These are phyloP conservation scores for Nymphalis urticae DNA, from an alignment of 2,888 invertebrate species.

Conservation along the genomic window DNA sequence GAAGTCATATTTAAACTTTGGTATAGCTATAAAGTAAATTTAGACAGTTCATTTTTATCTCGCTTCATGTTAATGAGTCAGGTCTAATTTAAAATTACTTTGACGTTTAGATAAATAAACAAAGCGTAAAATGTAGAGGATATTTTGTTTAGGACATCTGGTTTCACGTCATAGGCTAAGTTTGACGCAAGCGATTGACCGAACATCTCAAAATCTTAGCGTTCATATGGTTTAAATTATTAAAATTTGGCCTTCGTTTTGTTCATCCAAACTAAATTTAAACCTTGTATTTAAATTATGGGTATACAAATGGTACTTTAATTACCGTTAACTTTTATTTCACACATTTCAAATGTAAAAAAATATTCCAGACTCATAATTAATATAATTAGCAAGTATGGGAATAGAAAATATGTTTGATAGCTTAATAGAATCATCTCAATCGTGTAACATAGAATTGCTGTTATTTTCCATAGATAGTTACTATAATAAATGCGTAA, in stretches of 20 bases:
- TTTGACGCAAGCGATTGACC: constrained; percentile 47
- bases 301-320: no score
- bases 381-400: neutral
- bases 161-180: constrained; percentile 42
- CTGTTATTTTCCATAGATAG: constrained; percentile 4
- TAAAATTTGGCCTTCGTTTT: neutral
- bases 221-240: neutral
- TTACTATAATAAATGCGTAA: neutral
- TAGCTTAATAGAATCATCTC: neutral
- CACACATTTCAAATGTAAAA: neutral
- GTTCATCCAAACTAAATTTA: neutral
- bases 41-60: constrained; percentile 10
- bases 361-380: neutral
- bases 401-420: neutral
- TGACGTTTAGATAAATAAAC: constrained; percentile 59
- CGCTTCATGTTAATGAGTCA: constrained; percentile 10
- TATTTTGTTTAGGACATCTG: constrained; percentile 64
- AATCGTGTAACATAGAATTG: neutral
- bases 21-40: constrained; percentile 1
- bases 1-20: neutral
- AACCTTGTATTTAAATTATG: no score
- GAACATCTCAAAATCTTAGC: constrained; percentile 30
- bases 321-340: no score
- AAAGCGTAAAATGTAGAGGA: constrained; percentile 46
- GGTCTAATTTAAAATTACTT: constrained; percentile 46